Evolutionary conservation across 1,140 invertebrate species (phyloP).

Genomic region (Hyles euphorbiae): DNA sequence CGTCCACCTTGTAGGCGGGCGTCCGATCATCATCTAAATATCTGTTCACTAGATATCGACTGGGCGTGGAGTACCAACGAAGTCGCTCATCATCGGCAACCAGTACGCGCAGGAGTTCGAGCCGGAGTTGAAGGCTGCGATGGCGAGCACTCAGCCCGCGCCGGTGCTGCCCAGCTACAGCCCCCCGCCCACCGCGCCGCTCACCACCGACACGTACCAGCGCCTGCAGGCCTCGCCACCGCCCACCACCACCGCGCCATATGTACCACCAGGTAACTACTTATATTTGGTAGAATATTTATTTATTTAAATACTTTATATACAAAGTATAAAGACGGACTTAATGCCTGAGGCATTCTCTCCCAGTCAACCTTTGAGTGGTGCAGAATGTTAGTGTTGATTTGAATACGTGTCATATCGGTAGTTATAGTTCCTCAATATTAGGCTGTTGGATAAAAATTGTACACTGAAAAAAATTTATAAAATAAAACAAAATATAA

Average conservation of each 20-base stretch:
- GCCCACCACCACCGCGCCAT: constrained; percentile 49
- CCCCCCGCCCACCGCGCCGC: constrained; percentile 27
- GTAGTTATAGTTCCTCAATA: too few species aligned
- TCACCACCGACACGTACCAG: constrained; percentile 39
- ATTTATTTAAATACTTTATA: neutral
- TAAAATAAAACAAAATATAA: too few species aligned
- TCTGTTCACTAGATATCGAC: constrained; percentile 41
- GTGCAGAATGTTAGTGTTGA: neutral
- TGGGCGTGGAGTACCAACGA: constrained; percentile 50
- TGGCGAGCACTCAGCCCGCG: constrained; percentile 17
- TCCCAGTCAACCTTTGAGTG: too few species aligned
- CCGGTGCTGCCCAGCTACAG: constrained; percentile 20
- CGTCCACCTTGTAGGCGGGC: too few species aligned
- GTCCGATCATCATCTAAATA: too few species aligned
- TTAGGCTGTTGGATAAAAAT: too few species aligned
- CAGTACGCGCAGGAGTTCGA: constrained; percentile 68
- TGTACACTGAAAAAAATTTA: too few species aligned
- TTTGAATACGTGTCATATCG: too few species aligned
- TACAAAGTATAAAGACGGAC: too few species aligned
- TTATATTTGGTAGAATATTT: too few species aligned
- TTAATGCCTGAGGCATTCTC: too few species aligned
- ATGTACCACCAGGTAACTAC: constrained; percentile 58
- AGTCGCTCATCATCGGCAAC: constrained; percentile 68
- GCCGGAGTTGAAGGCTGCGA: constrained; percentile 51
- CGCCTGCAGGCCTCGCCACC: constrained; percentile 53